phyloP scores from a whole-genome alignment of 2,888 invertebrate species.

The Diarsia brunnea region DNA sequence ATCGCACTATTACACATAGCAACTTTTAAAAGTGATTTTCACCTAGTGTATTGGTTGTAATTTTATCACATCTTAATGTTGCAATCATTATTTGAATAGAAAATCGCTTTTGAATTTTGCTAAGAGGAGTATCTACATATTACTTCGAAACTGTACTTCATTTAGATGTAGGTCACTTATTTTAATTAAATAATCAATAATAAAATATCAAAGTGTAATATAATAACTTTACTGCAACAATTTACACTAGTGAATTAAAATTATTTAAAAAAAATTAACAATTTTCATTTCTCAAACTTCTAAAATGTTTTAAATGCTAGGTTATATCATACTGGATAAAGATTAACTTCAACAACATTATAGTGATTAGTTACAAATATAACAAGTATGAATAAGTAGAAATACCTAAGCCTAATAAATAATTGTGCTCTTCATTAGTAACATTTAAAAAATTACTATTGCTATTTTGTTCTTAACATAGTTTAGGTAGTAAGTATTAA shows the following conservation, averaged over 20 bases:
- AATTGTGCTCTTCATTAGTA: slow-evolving; percentile 12
- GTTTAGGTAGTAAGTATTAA: slow-evolving; percentile 35
- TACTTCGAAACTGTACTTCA: slow-evolving; percentile 3
- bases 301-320: slow-evolving; percentile 10
- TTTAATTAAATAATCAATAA: slow-evolving; percentile 44
- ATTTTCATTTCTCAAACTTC: slow-evolving; percentile 15
- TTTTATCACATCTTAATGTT: background rate
- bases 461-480: slow-evolving; percentile 22
- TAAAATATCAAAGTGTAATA: slow-evolving; percentile 47
- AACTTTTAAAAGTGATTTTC: background rate
- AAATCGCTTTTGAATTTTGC: background rate
- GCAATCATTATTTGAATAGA: background rate
- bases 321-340: background rate
- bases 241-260: slow-evolving; percentile 53
- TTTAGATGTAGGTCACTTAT: slow-evolving; percentile 25
- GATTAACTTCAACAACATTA: background rate
- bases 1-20: background rate
- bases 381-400: slow-evolving; percentile 21
- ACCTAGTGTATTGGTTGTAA: background rate
- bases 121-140: background rate
- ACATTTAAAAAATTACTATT: slow-evolving; percentile 18
- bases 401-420: background rate
- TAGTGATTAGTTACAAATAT: slow-evolving; percentile 15
- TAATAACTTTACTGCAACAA: slow-evolving; percentile 52
- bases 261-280: slow-evolving; percentile 28